Base-by-base conservation (phyloP, 2,888 invertebrate genomes). In the Bimastos eiseni region DNA sequence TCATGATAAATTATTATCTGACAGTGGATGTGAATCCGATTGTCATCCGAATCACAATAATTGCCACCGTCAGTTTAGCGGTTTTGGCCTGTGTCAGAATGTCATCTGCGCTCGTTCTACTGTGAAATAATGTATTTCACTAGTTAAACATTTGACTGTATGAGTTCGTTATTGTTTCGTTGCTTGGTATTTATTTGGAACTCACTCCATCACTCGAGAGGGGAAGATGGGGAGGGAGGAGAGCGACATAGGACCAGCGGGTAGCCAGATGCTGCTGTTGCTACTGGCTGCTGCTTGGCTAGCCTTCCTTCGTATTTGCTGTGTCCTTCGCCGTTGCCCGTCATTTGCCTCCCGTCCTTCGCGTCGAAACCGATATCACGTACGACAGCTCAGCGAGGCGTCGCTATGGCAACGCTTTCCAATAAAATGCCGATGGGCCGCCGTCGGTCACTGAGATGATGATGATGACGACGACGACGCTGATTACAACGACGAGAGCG, bases 361-460 rank as follows among this genome's bases (percentile, higher is more conserved):
- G 24, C 86, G 36, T 36, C 86, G 34, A 37, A 86, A 36, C 34
- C 86, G 37, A 86, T 86, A 86, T 86, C 37, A 86, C 37, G 86
- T 36, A 36, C 86, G 86, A 8, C 34, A 21, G 37, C 33, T 86
- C 37, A 34, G 86, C 33, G 34, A 86, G 36, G 33, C 86, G 86
- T 86, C 34, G 24, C 86, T 36, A 86, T 86, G 36, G 86, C 86
- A 86, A 86, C 86, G 86, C 36, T 86, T 86, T 86, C 86, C 86
- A 86, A 86, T 86, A 86, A 70, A 86, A 86, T 86, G 86, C 37
- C 86, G 86, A 86, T 36, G 11, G 34, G 37, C 86, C 34, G 37
- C 86, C 34, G 21, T 36, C 86, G 36, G 86, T 36, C 36, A 36
- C 86, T n/a, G 70, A n/a, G 70, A 70, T 70, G 70, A 70, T 70